Conservation (phyloP, 92 coral and sea anemone genomes). For the Epizoanthus ramosus region DNA sequence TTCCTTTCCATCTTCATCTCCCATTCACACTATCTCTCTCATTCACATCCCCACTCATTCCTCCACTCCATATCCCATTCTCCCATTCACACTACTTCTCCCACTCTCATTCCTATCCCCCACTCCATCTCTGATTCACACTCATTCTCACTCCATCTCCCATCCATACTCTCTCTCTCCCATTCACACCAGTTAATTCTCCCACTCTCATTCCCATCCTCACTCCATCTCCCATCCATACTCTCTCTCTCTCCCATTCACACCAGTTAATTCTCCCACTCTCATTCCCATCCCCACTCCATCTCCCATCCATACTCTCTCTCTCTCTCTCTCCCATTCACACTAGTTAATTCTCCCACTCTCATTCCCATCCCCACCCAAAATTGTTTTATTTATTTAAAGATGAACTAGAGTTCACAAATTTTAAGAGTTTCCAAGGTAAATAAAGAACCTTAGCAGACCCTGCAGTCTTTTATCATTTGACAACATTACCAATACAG, state of each 20-base stretch:
- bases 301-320: not conserved
- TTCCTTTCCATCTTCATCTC: no score
- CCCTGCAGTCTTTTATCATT: no score
- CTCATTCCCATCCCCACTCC: not conserved
- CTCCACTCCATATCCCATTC: not conserved
- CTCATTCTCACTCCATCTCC: not conserved
- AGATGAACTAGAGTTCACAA: not conserved
- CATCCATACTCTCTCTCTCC: not conserved
- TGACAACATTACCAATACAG: no score
- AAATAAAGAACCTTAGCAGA: not conserved
- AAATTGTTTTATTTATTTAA: no score
- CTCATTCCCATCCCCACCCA: not conserved
- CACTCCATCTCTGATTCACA: not conserved
- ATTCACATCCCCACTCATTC: no score
- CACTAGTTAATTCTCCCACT: not conserved
- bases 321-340: not conserved
- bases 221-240: not conserved
- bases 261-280: not conserved
- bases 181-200: not conserved
- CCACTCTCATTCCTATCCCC: not conserved
- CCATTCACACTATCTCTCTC: no score
- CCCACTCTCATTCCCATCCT: not conserved
- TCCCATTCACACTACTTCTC: not conserved
- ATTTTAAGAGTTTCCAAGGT: not conserved
- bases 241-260: not conserved